phyloP scores from a whole-genome alignment of 1,140 invertebrate genomes.

The Thaumetopoea pityocampa region DNA sequence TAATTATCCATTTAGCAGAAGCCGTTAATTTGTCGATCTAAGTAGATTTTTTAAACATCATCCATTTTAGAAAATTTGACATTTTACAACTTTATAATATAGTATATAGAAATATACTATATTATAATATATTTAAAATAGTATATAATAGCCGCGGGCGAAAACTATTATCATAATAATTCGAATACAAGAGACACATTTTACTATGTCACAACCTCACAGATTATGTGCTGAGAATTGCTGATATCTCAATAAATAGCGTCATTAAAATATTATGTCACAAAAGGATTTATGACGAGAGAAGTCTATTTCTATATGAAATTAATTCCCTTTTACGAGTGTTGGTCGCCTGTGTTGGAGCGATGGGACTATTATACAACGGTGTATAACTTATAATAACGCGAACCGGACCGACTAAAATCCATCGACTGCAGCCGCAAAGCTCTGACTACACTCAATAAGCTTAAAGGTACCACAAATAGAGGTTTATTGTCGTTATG shows the following conservation, averaged over 20 bases:
- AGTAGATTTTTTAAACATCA: no score
- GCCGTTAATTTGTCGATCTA: no score
- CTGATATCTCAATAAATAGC: constrained; percentile 28
- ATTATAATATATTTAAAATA: no score
- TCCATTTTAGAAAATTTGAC: no score
- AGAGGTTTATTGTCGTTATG: constrained; percentile 22
- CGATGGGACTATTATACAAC: constrained; percentile 34
- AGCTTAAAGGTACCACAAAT: constrained; percentile 30
- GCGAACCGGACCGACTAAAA: constrained; percentile 64
- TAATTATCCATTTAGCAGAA: no score
- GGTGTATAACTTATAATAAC: constrained; percentile 60
- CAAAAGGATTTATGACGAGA: constrained; percentile 34
- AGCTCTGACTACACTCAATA: constrained; percentile 43
- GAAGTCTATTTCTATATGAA: constrained; percentile 40
- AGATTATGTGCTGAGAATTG: constrained; percentile 15
- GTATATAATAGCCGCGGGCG: no score
- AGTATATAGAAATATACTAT: no score
- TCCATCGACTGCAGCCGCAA: constrained; percentile 53
- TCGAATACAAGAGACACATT: constrained; percentile 13
- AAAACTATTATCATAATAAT: not conserved
- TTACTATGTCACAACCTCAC: constrained; percentile 2
- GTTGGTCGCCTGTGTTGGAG: constrained; percentile 42
- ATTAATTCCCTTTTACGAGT: constrained; percentile 58
- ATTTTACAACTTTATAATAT: no score
- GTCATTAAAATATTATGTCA: constrained; percentile 39